phyloP scores from a whole-genome alignment of 35 echinoderm and acorn worm species.

The Ptychodera flava region DNA sequence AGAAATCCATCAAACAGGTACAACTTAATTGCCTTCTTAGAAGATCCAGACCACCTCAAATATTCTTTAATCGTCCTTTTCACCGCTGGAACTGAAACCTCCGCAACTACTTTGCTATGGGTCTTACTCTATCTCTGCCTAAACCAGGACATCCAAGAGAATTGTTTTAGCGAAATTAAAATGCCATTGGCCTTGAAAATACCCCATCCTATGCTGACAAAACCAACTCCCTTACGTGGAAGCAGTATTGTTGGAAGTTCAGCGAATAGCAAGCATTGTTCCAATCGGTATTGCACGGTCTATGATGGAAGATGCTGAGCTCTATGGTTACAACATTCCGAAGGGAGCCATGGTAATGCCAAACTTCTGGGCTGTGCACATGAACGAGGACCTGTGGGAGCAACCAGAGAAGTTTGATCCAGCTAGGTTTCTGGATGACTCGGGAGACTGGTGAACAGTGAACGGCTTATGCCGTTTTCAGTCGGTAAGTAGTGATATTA shows the following conservation, averaged over 20 bases:
- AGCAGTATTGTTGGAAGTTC: slow-evolving; percentile 42
- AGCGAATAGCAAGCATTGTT: slow-evolving; percentile 25
- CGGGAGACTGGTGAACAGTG: slow-evolving; percentile 12
- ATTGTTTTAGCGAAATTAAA: slow-evolving; percentile 40
- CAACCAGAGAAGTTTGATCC: slow-evolving; percentile 38
- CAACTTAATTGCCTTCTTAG: not conserved
- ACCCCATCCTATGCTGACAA: slow-evolving; percentile 38
- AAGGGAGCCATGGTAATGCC: slow-evolving; percentile 52
- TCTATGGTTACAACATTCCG: slow-evolving; percentile 43
- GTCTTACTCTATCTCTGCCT: slow-evolving; percentile 39
- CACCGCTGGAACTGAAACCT: slow-evolving; percentile 64
- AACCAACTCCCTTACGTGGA: slow-evolving; percentile 39
- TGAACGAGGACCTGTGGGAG: slow-evolving; percentile 20
- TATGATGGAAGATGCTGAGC: slow-evolving; percentile 13
- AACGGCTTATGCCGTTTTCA: slow-evolving; percentile 28
- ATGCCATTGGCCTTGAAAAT: slow-evolving; percentile 45
- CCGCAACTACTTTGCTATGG: slow-evolving; percentile 45
- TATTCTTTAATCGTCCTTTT: slow-evolving; percentile 6
- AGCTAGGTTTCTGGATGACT: slow-evolving; percentile 38
- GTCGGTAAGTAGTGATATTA: slow-evolving; percentile 40
- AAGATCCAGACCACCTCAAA: slow-evolving; percentile 26
- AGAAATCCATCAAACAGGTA: not conserved
- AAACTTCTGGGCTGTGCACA: slow-evolving; percentile 31
- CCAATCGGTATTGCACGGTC: slow-evolving; percentile 36
- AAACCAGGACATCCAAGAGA: slow-evolving; percentile 48